Evolutionary conservation across 1,140 invertebrate species (phyloP).

Genomic region (Hycleus phaleratus): DNA sequence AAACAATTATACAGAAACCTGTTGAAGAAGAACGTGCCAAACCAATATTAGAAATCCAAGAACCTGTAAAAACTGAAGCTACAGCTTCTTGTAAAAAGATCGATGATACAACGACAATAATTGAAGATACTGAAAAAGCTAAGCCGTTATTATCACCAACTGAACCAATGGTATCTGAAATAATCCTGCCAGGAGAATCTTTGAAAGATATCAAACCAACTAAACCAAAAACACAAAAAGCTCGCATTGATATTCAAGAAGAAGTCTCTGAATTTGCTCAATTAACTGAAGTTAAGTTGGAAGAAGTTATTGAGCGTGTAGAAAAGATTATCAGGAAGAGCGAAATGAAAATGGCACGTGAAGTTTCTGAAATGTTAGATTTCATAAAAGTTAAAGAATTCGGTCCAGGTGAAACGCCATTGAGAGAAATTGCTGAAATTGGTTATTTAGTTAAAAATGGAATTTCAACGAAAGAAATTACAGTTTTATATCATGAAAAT

Average conservation of each 20-base stretch:
- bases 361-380: slow-evolving; percentile 67
- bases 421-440: slow-evolving; percentile 73
- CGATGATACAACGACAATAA: slow-evolving; percentile 45
- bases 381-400: slow-evolving; percentile 67
- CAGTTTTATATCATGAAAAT: slow-evolving; percentile 65
- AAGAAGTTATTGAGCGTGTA: slow-evolving; percentile 49
- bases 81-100: slow-evolving; percentile 55
- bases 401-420: slow-evolving; percentile 65
- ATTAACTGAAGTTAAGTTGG: slow-evolving; percentile 43
- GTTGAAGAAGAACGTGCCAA: slow-evolving; percentile 44
- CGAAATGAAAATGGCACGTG: slow-evolving; percentile 53
- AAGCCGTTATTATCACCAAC: slow-evolving; percentile 46
- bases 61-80: slow-evolving; percentile 53
- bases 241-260: slow-evolving; percentile 36
- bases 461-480: slow-evolving; percentile 67
- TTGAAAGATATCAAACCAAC: slow-evolving; percentile 45
- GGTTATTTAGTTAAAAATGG: slow-evolving; percentile 67
- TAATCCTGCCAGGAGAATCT: slow-evolving; percentile 50
- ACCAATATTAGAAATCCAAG: slow-evolving; percentile 48
- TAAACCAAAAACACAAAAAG: slow-evolving; percentile 37
- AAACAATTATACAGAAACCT: slow-evolving; percentile 38
- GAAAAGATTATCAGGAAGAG: slow-evolving; percentile 51
- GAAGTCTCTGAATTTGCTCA: slow-evolving; percentile 41
- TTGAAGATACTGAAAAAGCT: slow-evolving; percentile 44
- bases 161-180: slow-evolving; percentile 50